A percentile compares a stretch with the other conserved stretches of the same genome.
These are phyloP conservation scores for Subanguina moxae DNA, from an alignment of 1,140 invertebrate species.

Conservation along the genomic window DNA sequence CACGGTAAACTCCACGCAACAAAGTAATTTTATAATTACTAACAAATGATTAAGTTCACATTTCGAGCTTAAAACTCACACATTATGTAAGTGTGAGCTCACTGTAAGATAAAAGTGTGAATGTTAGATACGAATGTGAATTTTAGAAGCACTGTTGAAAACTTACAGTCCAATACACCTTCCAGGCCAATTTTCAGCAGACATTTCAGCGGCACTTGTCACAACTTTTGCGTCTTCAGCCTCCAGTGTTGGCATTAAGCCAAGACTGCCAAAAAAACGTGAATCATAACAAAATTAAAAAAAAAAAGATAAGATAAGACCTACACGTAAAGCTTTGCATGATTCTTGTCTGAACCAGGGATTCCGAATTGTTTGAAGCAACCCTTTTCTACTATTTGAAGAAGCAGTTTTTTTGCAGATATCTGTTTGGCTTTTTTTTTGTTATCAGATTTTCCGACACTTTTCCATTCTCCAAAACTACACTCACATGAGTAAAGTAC, in stretches of 20 bases:
- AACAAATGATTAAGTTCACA: too few species aligned
- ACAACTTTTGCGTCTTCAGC: neutral
- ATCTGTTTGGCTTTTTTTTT: neutral
- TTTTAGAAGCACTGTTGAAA: too few species aligned
- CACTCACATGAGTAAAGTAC: neutral
- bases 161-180: neutral
- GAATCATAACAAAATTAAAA: neutral
- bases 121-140: too few species aligned
- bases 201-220: neutral
- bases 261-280: neutral
- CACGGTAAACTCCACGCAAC: too few species aligned
- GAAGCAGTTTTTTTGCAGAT: neutral
- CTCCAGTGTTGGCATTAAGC: neutral
- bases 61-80: too few species aligned
- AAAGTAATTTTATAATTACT: too few species aligned
- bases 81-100: too few species aligned
- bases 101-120: too few species aligned
- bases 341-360: neutral
- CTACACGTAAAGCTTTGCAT: neutral
- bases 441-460: neutral
- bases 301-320: neutral
- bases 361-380: neutral
- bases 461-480: neutral
- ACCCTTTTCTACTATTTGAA: neutral
- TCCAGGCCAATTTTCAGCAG: neutral